A percentile compares a stretch with the other conserved stretches of the same genome.
These are phyloP conservation scores for Palythoa grandiflora DNA, from an alignment of 92 coral and sea anemone species.

Conservation along the genomic window DNA sequence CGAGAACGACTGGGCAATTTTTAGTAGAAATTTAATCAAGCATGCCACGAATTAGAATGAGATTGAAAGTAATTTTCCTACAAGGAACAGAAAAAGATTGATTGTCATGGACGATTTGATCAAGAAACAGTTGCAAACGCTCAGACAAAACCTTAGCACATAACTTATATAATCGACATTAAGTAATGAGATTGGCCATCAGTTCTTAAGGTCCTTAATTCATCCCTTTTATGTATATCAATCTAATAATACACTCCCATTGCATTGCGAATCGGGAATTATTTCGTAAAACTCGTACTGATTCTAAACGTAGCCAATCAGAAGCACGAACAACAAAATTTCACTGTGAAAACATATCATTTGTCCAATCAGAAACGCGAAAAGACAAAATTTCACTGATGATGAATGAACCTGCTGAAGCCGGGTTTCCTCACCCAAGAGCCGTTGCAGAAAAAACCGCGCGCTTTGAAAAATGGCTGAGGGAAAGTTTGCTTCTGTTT, in stretches of 20 bases:
- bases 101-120: not conserved
- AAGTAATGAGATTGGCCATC: not conserved
- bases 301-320: too few species aligned
- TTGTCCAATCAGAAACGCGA: too few species aligned
- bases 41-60: not conserved
- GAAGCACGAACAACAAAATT: too few species aligned
- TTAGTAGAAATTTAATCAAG: not conserved
- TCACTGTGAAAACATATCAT: too few species aligned
- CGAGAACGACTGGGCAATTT: too few species aligned
- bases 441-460: too few species aligned
- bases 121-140: not conserved
- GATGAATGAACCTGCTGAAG: too few species aligned
- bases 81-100: not conserved
- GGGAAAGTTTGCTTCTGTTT: too few species aligned
- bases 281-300: too few species aligned
- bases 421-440: too few species aligned
- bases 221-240: not conserved
- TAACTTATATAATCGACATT: not conserved
- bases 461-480: too few species aligned
- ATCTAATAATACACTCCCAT: not conserved
- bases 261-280: not conserved
- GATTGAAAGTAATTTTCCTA: not conserved
- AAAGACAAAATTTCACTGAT: too few species aligned
- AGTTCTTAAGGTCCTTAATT: not conserved
- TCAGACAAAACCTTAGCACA: conserved; percentile 1